phyloP scores from a whole-genome alignment of 2,797 vertebrate genomes.

The Scarus forsteni region DNA sequence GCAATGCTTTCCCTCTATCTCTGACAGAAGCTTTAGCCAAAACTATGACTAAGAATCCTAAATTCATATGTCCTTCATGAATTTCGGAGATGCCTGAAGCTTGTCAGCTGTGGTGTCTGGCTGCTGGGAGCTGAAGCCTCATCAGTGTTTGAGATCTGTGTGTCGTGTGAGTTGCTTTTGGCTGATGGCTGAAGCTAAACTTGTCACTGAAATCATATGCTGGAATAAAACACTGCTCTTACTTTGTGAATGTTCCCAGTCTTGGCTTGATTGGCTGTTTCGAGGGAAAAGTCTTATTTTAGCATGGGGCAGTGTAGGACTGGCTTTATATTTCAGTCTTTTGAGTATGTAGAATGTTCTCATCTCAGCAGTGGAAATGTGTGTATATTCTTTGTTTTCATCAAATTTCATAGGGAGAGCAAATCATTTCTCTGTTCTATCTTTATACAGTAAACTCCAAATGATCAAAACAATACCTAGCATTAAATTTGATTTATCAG shows the following conservation, averaged over 20 bases:
- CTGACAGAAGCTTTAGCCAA: too few relatives aligned
- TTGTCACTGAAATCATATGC: constrained; percentile 12
- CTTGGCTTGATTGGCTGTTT: not conserved
- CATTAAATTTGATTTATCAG: not conserved
- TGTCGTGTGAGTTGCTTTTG: not conserved
- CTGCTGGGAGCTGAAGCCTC: constrained; percentile 13
- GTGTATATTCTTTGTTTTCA: not conserved
- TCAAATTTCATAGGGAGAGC: too few relatives aligned
- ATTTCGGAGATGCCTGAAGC: constrained; percentile 4
- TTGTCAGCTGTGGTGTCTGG: constrained; percentile 23
- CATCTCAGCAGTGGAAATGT: not conserved
- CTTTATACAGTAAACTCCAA: not conserved
- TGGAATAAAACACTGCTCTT: not conserved
- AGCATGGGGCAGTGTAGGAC: not conserved
- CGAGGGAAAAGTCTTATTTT: not conserved
- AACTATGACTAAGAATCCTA: too few relatives aligned
- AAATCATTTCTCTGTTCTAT: not conserved
- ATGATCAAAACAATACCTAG: not conserved
- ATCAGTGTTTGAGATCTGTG: constrained; percentile 26
- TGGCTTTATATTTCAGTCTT: not conserved
- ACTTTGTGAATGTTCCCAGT: constrained; percentile 1
- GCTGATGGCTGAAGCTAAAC: constrained; percentile 19
- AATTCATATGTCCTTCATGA: not conserved
- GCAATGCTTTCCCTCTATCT: too few relatives aligned
- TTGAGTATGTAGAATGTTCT: not conserved